Evolutionary conservation across 2,888 invertebrate genomes (phyloP).

Genomic region (Raillietiella orientalis): DNA sequence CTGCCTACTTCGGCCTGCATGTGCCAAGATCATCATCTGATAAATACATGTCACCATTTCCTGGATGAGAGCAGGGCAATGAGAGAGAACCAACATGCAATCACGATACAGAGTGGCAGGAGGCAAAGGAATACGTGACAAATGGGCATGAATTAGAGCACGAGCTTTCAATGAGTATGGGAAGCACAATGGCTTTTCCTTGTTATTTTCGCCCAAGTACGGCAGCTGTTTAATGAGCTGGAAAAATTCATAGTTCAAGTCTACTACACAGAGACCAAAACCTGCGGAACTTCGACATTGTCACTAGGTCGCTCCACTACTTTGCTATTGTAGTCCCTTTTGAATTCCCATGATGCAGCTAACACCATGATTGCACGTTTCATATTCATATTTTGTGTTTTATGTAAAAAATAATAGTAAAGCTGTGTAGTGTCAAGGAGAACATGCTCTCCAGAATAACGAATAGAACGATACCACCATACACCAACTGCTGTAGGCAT

Average conservation of each 20-base stretch:
- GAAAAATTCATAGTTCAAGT: slow-evolving; percentile 8
- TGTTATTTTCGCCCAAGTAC: slow-evolving; percentile 80
- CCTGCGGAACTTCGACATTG: slow-evolving; percentile 69
- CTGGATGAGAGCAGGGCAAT: slow-evolving; percentile 52
- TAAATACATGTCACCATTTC: slow-evolving; percentile 92
- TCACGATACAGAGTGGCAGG: slow-evolving; percentile 48
- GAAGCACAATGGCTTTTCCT: slow-evolving; percentile 68
- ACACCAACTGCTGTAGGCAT: slow-evolving; percentile 29
- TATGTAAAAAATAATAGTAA: slow-evolving; percentile 81
- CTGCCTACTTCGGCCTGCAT: slow-evolving; percentile 48
- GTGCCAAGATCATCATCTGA: slow-evolving; percentile 63
- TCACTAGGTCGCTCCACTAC: slow-evolving; percentile 70
- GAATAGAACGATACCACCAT: slow-evolving; percentile 97
- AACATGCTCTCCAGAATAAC: slow-evolving; percentile 88
- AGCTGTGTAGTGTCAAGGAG: slow-evolving; percentile 83
- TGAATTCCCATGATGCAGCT: slow-evolving; percentile 86
- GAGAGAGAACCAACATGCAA: slow-evolving; percentile 32
- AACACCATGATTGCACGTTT: slow-evolving; percentile 89
- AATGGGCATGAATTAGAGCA: slow-evolving; percentile 77
- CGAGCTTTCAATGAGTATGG: slow-evolving; percentile 60
- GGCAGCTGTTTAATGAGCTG: slow-evolving; percentile 67
- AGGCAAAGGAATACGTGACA: slow-evolving; percentile 46
- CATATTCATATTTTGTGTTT: slow-evolving; percentile 76
- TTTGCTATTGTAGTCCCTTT: slow-evolving; percentile 71
- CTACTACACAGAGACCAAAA: slow-evolving; percentile 12